Evolutionary conservation across 1,140 invertebrate genomes (phyloP).

Genomic region (Drusus annulatus): DNA sequence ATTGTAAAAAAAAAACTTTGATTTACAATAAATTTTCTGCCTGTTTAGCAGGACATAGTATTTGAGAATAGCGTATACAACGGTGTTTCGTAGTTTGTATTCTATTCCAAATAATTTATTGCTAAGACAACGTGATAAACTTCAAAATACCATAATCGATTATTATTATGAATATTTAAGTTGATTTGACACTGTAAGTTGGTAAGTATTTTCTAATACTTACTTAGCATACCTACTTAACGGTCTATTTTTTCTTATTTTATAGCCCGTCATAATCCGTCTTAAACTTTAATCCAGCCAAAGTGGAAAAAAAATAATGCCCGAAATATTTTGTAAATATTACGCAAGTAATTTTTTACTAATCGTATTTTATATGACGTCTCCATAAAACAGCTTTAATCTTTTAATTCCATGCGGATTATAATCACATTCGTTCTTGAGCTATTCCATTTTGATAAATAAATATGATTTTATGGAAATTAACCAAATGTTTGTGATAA

Average conservation of each 20-base stretch:
- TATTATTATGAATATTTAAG: too few relatives aligned
- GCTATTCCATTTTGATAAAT: neutral
- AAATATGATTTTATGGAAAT: neutral
- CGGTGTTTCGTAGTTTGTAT: too few relatives aligned
- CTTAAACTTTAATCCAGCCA: neutral
- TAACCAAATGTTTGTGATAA: neutral
- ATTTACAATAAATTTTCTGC: too few relatives aligned
- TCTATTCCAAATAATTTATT: too few relatives aligned
- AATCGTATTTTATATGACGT: constrained; percentile 15
- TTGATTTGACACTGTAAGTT: too few relatives aligned
- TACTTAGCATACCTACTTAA: too few relatives aligned
- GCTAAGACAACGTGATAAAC: too few relatives aligned
- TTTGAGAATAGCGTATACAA: too few relatives aligned
- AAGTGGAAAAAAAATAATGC: constrained; percentile 4
- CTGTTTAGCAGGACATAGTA: too few relatives aligned
- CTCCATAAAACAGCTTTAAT: constrained; percentile 6
- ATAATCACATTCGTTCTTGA: neutral
- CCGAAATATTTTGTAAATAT: neutral
- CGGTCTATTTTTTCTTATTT: constrained; percentile 8
- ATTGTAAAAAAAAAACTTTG: too few relatives aligned
- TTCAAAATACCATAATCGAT: too few relatives aligned
- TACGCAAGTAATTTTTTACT: constrained; percentile 13
- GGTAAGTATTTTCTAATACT: too few relatives aligned
- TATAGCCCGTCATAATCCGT: neutral
- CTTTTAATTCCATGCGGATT: neutral